Percentiles rank a stretch among this genome's conserved stretches.
These are phyloP conservation scores for Pachymerium ferrugineum DNA, from an alignment of 2,888 invertebrate species.

Conservation along the genomic window DNA sequence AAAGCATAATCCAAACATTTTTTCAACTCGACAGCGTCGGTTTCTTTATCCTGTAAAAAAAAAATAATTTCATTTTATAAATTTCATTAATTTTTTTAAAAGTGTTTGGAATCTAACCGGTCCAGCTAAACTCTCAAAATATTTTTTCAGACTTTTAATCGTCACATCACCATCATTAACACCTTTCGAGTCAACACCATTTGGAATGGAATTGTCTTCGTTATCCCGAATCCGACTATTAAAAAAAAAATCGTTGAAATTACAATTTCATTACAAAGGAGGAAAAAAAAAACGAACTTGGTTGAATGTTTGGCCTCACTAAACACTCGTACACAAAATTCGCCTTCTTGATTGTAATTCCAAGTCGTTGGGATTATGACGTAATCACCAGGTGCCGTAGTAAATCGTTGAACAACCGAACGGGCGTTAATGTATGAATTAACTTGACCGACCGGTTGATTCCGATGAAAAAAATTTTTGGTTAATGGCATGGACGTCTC, in stretches of 20 bases:
- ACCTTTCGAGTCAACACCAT: not conserved
- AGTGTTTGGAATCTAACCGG: not conserved
- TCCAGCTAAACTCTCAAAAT: slow-evolving; percentile 14
- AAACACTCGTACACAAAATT: slow-evolving; percentile 33
- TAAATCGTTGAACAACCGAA: slow-evolving; percentile 32
- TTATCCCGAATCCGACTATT: not conserved
- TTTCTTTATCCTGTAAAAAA: slow-evolving; percentile 13
- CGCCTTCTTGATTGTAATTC: slow-evolving; percentile 32
- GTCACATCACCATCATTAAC: not conserved
- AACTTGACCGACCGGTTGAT: slow-evolving; percentile 28
- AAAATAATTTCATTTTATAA: not conserved
- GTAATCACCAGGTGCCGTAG: slow-evolving; percentile 34
- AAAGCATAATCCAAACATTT: slow-evolving; percentile 25
- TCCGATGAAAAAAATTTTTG: slow-evolving; percentile 1
- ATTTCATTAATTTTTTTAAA: not conserved
- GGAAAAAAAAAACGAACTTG: not conserved
- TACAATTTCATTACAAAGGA: not conserved
- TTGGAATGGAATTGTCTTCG: not conserved
- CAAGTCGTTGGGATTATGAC: slow-evolving; percentile 36
- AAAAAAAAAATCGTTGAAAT: not conserved
- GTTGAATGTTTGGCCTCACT: slow-evolving; percentile 33
- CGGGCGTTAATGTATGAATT: slow-evolving; percentile 34
- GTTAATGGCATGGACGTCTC: slow-evolving; percentile 39
- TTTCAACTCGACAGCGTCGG: not conserved
- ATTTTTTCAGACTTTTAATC: not conserved